Base-by-base conservation (phyloP, 2,797 vertebrate species). In the Falco novaeseelandiae region DNA sequence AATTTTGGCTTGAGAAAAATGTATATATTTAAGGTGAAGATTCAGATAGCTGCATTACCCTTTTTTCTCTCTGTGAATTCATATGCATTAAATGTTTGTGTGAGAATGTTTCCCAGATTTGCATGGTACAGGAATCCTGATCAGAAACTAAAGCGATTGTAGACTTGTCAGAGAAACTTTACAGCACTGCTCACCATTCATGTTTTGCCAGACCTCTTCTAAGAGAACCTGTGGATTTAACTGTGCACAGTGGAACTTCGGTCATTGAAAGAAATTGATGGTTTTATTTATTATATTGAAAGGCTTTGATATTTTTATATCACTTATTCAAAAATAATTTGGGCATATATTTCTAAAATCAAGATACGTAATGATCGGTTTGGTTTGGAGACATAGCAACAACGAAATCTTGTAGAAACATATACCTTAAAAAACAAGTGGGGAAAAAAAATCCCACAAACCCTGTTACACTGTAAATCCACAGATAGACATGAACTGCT, bases 151-250 rank as follows among this genome's bases (percentile, higher is more conserved):
- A 95, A 93, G 91, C 55, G 90, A 62, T 84, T 96, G 48, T 93
- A 96, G 96, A 84, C 52, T 77, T 96, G 89, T 73, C 87, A 90
- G 96, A 97, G 95, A 97, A 98, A 97, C 96, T 98, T 98, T 98
- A 86, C 97, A 98, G 97, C 98, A 97, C 97, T 98, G 97, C 97
- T 98, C 97, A 98, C 98, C 98, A 95, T 98, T 98, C 97, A 98
- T 97, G 96, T 97, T 93, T 98, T 96, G 98, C 97, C 97, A 98
- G 95, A 97, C 66, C 89, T 97, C 94, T 97, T 92, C 96, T 97
- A 96, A 97, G 96, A 96, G 84, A 96, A 95, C 97, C 97, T 98
- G 98, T 98, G 98, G 98, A 98, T 98, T 98, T 98, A 98, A 97
- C 92, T 98, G 97, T 98, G 97, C 96, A 81, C 97, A 96, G 95